Percentiles rank a stretch among this genome's conserved stretches.
Evolutionary conservation across 2,888 invertebrate species (phyloP).

Genomic region (Pheosia gnoma): DNA sequence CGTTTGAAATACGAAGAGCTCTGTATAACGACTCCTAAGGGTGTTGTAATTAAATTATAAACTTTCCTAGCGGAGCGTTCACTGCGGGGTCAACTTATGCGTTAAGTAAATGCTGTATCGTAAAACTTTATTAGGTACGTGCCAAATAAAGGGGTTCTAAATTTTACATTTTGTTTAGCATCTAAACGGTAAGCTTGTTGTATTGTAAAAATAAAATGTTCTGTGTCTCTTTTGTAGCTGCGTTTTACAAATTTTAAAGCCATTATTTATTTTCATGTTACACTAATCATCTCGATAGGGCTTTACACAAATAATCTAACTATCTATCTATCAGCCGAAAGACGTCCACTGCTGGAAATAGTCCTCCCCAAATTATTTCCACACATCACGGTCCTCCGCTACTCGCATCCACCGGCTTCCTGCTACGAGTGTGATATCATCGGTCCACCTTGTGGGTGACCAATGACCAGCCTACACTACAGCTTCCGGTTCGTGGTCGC

Average conservation of each 20-base stretch:
- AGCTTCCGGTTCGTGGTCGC: no score
- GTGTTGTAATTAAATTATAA: slow-evolving; percentile 83
- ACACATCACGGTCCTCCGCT: no score
- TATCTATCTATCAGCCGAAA: no score
- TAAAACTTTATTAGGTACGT: slow-evolving; percentile 78
- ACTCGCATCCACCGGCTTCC: no score
- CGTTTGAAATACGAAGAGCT: slow-evolving; percentile 42
- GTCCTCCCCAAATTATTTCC: no score
- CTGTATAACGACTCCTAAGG: slow-evolving; percentile 70
- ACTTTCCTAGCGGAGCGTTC: slow-evolving; percentile 64
- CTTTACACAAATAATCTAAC: no score
- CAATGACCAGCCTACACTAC: no score
- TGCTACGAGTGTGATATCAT: no score
- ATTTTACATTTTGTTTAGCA: slow-evolving; percentile 71
- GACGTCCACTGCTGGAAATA: no score
- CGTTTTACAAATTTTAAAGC: no score
- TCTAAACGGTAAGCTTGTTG: slow-evolving; percentile 62
- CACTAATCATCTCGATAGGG: no score
- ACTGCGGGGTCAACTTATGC: slow-evolving; percentile 75
- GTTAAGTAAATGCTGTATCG: slow-evolving; percentile 76
- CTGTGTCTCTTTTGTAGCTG: slow-evolving; percentile 21
- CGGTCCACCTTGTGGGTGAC: no score
- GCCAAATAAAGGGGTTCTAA: slow-evolving; percentile 80
- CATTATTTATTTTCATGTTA: not conserved
- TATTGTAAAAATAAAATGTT: slow-evolving; percentile 54